Evolutionary conservation across 2,113 vertebrate species (phyloP), one percentile per base, ranked within the genome.

Genomic region (Pholis gunnellus): DNA sequence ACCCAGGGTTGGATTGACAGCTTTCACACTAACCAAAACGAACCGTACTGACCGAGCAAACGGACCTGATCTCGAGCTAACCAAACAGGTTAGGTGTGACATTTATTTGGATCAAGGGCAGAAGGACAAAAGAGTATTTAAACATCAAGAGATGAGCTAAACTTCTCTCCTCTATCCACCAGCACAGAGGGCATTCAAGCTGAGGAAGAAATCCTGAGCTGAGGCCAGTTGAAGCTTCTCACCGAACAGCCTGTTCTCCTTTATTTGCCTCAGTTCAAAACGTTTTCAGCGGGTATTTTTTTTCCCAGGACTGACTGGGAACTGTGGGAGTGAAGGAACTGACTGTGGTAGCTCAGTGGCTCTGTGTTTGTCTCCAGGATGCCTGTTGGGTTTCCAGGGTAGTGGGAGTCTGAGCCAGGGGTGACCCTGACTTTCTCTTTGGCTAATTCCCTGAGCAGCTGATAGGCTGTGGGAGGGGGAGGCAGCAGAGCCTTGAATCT

Each of bases 361-460:
- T 77, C 84, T 71, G 75, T 91, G 91, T 92, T 93, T 93, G 93
- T 91, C 89, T 92, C 89, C 81, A 64, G 91, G 89, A 92, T 91
- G 92, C 90, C 91, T 91, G 86, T 68, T 87, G 78, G 89, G 92
- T 94, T 91, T 93, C 93, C 92, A 92, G 84, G 92, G 92, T 76
- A 91, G 86, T 93, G 80, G 89, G 91, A 92, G 91, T 88, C 87
- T 89, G 89, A 82, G 85, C 75, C 72, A 61, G 68, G 65, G 85
- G 63, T 91, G 88, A 94, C 90, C 91, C 91, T 89, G 87, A 91
- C 91, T 90, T 88, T 91, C 75, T 91, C 78, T 84, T 20, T 70
- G 76, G 67, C 79, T 60, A 69, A 84, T 91, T 91, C 86, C 89
- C 87, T 72, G 71, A 90, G 89, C 89, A 87, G 86, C 88, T 89